Base-by-base conservation (phyloP, 2,888 invertebrate genomes). In the Chloromyia formosa region DNA sequence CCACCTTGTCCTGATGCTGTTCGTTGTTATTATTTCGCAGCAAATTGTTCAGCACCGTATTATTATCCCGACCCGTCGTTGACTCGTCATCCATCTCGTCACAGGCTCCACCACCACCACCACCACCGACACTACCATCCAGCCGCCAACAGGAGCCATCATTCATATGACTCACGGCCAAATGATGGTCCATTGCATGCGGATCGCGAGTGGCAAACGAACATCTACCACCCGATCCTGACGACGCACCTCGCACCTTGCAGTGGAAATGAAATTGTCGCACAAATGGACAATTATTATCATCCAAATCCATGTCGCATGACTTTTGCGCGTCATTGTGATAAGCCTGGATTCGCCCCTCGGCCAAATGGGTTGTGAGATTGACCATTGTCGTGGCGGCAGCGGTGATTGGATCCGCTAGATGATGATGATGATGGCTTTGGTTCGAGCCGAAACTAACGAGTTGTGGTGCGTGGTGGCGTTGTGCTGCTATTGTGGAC, bases 251-350 rank as follows among this genome's bases (percentile, higher is more conserved):
- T 7, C 27, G 27, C 2, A 53, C 71, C 58, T 91, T 92, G 86
- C 96, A 97, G 83, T 97, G 97, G 81, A 92, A 93, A 83, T 97
- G 97, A 62, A 91, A 88, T 77, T 90, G 89, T 3, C 90, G 88
- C 91, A 85, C 35, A 77, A 90, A 90, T 22, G 90, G 89, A 82
- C 96, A 96, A 16, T 14, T 54, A 2, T 4, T 4, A 35, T 35
- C 27, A 35, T 35, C 27, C 3, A 7, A 35, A n/a, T 90, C 87
- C 0, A 90, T 88, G 81, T 95, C 94, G 0, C 92, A 91, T 82
- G 96, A 96, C 40, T 88, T 86, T 61, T 90, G 89, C 56, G 64
- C 73, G 20, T 75, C 42, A 66, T 45, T 66, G 71, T 77, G 75
- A 66, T 66, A 75, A 18, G 75, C 60, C 2, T 74, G 69, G 53